Conservation (phyloP, 1,140 invertebrate genomes). For the Neotoxoptera formosana region DNA sequence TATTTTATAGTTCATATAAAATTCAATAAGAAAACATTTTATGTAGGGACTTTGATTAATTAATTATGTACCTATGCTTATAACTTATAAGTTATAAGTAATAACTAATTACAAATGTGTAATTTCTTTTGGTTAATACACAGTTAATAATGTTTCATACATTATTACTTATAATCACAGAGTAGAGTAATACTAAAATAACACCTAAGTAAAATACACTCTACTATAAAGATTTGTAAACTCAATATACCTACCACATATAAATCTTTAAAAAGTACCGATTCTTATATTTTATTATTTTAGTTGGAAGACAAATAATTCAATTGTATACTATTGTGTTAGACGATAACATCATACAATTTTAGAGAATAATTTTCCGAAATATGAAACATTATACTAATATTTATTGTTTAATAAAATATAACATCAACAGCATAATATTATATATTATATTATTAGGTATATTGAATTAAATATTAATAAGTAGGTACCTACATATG, state of each 20-base stretch:
- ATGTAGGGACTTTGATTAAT: neutral
- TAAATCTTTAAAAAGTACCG: neutral
- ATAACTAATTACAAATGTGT: neutral
- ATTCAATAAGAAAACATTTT: neutral
- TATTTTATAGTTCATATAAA: neutral
- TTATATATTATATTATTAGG: neutral
- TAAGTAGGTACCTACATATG: neutral
- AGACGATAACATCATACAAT: neutral
- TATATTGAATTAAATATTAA: neutral
- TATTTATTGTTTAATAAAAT: too few relatives aligned
- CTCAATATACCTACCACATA: neutral
- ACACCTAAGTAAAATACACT: neutral
- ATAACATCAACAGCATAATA: too few relatives aligned
- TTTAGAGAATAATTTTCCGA: neutral
- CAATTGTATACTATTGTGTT: too few relatives aligned
- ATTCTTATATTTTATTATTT: neutral
- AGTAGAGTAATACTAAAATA: neutral
- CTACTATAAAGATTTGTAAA: neutral
- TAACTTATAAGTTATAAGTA: too few relatives aligned
- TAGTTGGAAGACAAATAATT: neutral
- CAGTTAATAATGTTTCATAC: neutral
- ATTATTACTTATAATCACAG: neutral
- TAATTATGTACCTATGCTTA: neutral
- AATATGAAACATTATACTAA: neutral
- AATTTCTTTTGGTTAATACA: neutral